These are phyloP conservation scores for Zaprionus ghesquierei DNA, from an alignment of 1,140 invertebrate genomes.

Conservation along the genomic window DNA sequence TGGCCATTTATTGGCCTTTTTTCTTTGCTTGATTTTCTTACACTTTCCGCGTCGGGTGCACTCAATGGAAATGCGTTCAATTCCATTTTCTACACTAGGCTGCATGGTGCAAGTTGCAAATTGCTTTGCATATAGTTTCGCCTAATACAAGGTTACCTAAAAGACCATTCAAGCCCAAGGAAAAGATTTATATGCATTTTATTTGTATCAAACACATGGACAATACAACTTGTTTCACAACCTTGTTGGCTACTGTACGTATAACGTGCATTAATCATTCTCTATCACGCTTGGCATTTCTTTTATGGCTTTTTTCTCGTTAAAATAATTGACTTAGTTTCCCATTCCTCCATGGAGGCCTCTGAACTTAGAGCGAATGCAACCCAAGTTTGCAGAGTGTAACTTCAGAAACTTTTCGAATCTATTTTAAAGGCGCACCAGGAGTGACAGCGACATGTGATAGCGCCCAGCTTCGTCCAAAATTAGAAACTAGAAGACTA, in stretches of 20 bases:
- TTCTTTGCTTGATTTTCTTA: slow-evolving; percentile 33
- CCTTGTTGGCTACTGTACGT: slow-evolving; percentile 22
- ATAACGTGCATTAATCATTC: slow-evolving; percentile 30
- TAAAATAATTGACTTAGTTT: slow-evolving; percentile 13
- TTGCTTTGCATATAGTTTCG: neutral
- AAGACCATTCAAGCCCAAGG: neutral
- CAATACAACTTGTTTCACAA: neutral
- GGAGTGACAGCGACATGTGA: slow-evolving; percentile 45
- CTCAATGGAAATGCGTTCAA: slow-evolving; percentile 43
- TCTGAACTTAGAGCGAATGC: neutral
- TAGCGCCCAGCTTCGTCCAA: slow-evolving; percentile 37
- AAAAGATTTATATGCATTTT: neutral
- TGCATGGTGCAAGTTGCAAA: neutral
- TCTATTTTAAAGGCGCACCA: slow-evolving; percentile 25
- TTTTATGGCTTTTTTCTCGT: slow-evolving; percentile 17
- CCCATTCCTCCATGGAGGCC: neutral
- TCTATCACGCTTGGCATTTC: neutral
- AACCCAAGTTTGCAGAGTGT: neutral
- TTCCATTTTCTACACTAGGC: slow-evolving; percentile 25
- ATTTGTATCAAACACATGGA: neutral
- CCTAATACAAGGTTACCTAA: neutral
- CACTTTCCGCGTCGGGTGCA: slow-evolving; percentile 46
- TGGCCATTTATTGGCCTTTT: slow-evolving; percentile 63
- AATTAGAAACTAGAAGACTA: slow-evolving; percentile 59
- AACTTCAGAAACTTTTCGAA: slow-evolving; percentile 7